Evolutionary conservation across 2,113 vertebrate species (phyloP).

Genomic region (Semnornis frantzii): DNA sequence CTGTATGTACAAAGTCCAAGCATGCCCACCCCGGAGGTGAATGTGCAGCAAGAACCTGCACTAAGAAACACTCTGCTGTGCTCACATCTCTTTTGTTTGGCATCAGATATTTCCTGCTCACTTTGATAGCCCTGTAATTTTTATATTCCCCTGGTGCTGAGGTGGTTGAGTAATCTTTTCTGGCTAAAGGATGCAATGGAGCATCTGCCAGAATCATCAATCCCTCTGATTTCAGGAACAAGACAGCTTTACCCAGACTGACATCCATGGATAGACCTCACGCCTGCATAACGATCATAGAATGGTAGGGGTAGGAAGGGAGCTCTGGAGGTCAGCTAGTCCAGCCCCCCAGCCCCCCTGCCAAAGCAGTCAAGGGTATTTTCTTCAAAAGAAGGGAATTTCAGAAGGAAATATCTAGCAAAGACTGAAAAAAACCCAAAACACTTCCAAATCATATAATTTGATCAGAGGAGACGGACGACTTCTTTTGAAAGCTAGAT

Average conservation of each 20-base stretch:
- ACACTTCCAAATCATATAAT: background rate
- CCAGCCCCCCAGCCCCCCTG: too few species aligned
- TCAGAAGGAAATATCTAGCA: background rate
- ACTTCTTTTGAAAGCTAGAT: background rate
- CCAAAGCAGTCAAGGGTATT: background rate
- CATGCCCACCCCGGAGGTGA: fast-evolving
- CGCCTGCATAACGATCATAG: background rate
- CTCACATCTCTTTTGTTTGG: background rate
- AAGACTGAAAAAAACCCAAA: background rate
- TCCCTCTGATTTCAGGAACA: background rate
- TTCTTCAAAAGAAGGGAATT: background rate
- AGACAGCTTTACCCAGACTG: constrained; percentile 33
- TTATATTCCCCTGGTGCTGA: background rate
- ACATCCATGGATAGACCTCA: background rate
- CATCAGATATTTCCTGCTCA: background rate
- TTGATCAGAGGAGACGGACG: background rate
- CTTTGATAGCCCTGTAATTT: background rate
- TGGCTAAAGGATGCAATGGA: background rate
- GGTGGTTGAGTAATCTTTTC: constrained; percentile 8
- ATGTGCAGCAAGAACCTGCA: background rate
- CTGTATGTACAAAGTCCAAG: background rate
- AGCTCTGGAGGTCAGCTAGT: too few species aligned
- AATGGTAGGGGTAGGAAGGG: too few species aligned
- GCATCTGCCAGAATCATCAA: background rate
- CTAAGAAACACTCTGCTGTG: background rate